These are phyloP conservation scores for Pollenia amentaria DNA, from an alignment of 2,888 invertebrate genomes.

Conservation along the genomic window DNA sequence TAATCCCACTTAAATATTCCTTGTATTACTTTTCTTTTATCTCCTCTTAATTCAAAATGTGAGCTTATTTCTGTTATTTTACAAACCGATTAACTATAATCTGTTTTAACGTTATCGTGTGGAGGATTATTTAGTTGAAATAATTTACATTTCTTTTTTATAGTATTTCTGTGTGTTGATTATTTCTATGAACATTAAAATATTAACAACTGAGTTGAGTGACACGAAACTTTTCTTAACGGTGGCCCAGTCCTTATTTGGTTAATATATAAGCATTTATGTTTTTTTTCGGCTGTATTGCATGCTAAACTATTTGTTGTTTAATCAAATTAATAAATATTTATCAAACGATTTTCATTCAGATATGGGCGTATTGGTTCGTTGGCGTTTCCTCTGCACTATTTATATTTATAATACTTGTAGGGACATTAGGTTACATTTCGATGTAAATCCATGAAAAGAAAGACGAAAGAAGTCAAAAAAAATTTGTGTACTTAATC, in stretches of 20 bases:
- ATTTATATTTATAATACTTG: conserved; percentile 10
- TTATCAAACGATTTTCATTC: conserved; percentile 18
- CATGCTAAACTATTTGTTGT: conserved; percentile 10
- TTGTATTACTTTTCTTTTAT: not conserved
- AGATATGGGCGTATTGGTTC: conserved; percentile 18
- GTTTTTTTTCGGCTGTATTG: not conserved
- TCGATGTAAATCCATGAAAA: not conserved
- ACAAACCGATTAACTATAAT: not conserved
- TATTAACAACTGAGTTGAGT: not conserved
- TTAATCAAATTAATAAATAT: conserved; percentile 12
- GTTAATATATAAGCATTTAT: conserved; percentile 7
- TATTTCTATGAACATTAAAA: not conserved
- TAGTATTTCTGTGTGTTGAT: not conserved
- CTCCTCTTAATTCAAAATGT: not conserved
- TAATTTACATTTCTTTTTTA: conserved; percentile 1
- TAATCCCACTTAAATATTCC: not conserved
- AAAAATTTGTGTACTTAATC: not conserved
- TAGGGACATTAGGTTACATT: conserved; percentile 9
- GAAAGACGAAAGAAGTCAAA: not conserved
- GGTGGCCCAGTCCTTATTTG: not conserved
- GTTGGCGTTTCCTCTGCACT: not conserved
- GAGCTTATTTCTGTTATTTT: not conserved
- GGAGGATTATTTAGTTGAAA: conserved; percentile 43
- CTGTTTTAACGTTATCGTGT: conserved; percentile 8
- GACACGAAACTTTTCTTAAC: not conserved